Base-by-base conservation (phyloP, 2,797 vertebrate genomes). In the Gymnodraco acuticeps region DNA sequence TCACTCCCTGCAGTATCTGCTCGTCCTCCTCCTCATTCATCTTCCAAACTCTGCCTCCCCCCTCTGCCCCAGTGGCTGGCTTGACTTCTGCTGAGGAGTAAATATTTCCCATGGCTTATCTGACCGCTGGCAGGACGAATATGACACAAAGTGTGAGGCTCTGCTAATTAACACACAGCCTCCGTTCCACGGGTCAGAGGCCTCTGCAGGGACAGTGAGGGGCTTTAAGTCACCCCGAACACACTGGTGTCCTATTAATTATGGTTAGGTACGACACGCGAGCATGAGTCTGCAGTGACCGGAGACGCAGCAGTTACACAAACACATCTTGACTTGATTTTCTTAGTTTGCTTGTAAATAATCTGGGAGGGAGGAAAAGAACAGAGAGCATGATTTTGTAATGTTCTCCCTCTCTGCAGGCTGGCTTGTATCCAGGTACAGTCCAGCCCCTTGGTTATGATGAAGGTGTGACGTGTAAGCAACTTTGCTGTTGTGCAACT, bases 81-180 rank as follows among this genome's bases (percentile, higher is more conserved):
- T 87, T 73, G 85, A 88, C 91, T 93, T 93, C 91, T 89, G 69
- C 73, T 87, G 69, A 83, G 80, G 63, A 88, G 88, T 89, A 93
- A 93, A 93, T 89, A 92, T 93, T 94, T 93, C 93, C 93, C 92
- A 93, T 93, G 92, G 89, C 91, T 93, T 93, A 88, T 92, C 86
- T 93, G 92, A 93, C 91, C 88, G 63, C 81, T 73, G 78, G 80
- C 73, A 76, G 63, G 67, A 70, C 43, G 41, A 80, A 87, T 77
- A 55, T 80, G 82, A 87, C 88, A 90, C 84, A 79, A 82, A 85
- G 81, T 73, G 55, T 15, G 58, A 69, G 46, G 73, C 66, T 73
- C 64, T 2, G 59, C 83, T 92, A 92, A 93, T 93, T 92, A 93
- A 91, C 79, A 52, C 73, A 42, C 64, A 48, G 77, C 70, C 70